Base-by-base conservation (phyloP, 2,113 vertebrate species). In the Hippocampus comes region DNA sequence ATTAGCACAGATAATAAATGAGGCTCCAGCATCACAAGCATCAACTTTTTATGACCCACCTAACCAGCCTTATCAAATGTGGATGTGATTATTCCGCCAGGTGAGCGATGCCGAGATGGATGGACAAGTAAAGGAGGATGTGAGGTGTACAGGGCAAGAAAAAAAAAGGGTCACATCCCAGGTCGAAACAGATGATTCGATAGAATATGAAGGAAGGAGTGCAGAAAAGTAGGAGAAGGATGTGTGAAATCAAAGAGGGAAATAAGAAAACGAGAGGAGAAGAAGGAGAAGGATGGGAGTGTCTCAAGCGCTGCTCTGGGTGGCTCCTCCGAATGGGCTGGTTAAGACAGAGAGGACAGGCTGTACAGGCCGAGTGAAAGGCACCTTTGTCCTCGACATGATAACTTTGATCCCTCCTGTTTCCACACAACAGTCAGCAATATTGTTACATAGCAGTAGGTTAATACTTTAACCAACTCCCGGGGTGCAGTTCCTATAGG, bases 391-490 rank as follows among this genome's bases (percentile, higher is more conserved):
- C 89, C 79, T 87, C 87, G 80, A 94, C 93, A 93, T 89, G 91
- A 91, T 90, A 87, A 87, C 93, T 94, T 93, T 94, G 93, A 94
- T 94, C 91, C 85, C 85, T 79, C 77, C 86, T 85, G 87, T 87
- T 88, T 91, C 88, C 84, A 48, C 90, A 87, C 87, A 92, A 84
- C 88, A 91, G 91, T 93, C 92, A 92, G 91, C 92, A 94, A 92
- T 92, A 93, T 88, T 93, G 91, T 90, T 84, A 78, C 91, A 87
- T 88, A 87, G 87, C 84, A 78, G 84, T 87, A 82, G 88, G 91
- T 91, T 93, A 90, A 94, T 90, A 88, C 86, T 87, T 93, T 78
- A 93, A 91, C 89, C 82, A 61, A 64, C 75, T 80, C 66, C 71
- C 67, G 60, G 83, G 57, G 72, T 72, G 78, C 42, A 69, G 78